Base-by-base conservation (phyloP, 2,113 vertebrate species). In the Pterocles burchelli region DNA sequence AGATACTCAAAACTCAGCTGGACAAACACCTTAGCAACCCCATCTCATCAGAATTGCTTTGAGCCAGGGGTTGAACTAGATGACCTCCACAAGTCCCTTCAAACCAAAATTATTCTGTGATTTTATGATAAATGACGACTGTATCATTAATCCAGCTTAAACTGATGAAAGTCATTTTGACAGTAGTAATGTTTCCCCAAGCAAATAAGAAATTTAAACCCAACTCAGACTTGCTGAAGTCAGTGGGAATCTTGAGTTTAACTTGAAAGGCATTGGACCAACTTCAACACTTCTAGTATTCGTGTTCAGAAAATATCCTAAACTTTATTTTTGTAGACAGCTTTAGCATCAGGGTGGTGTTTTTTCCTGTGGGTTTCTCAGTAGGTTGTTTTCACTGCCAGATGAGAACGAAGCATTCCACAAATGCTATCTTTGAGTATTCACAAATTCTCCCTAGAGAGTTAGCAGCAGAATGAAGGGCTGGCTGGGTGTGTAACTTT, bases 131-230 rank as follows among this genome's bases (percentile, higher is more conserved):
- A 72, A 65, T 92, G 90, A 90, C 49, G 72, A 45, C 59, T 15
- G 31, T 59, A 71, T 73, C 66, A 58, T 71, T 90, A 94, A 90
- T 92, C 67, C 75, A 84, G 8, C 21, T 93, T 86, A 92, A 76
- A 46, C 19, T 75, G 93, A 89, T 76, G 74, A 49, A 94, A 97
- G 38, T 85, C 9, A 87, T 58, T 87, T 88, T 88, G 84, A 77
- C 84, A 93, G 51, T 46, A 25, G 52, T 82, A 76, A 87, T 68
- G 46, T 76, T 73, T 92, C 78, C 59, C 52, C 0, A 0, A 85
- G n/a, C n/a, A 29, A 93, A 17, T 34, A 52, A 92, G 71, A 95
- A 88, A 94, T 71, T 61, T 55, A 85, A 95, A 86, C 48, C 28
- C 2, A 54, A 49, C 67, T 76, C 61, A 85, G 73, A 46, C 33